Evolutionary conservation across 2,888 invertebrate species (phyloP).

Genomic region (Pristionchus entomophagus): DNA sequence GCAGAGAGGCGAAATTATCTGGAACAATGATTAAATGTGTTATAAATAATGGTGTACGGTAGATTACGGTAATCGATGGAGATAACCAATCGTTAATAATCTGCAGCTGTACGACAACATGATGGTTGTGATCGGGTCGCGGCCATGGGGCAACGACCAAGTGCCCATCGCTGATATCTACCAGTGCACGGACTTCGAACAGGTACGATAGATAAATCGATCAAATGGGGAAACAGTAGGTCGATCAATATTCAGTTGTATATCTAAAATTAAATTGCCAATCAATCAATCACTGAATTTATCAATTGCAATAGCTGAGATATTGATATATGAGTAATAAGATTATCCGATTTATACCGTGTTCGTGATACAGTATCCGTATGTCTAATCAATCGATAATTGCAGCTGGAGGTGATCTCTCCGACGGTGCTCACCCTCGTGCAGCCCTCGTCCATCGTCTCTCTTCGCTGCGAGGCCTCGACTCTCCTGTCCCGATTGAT

Average conservation of each 20-base stretch:
- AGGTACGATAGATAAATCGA: conserved; percentile 16
- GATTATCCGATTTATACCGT: neutral
- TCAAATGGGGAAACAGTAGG: neutral
- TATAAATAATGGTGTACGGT: too few relatives aligned
- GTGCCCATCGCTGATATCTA: conserved; percentile 51
- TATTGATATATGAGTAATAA: neutral
- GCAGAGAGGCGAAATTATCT: neutral
- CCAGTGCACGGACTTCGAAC: conserved; percentile 55
- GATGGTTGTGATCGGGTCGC: conserved; percentile 44
- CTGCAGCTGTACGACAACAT: conserved; percentile 45
- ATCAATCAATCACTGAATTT: neutral
- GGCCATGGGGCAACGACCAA: conserved; percentile 51
- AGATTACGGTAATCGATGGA: too few relatives aligned
- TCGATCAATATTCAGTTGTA: neutral
- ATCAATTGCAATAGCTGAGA: neutral
- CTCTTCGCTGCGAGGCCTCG: conserved; percentile 41
- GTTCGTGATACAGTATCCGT: neutral
- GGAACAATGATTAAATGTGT: too few relatives aligned
- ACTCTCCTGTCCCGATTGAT: conserved; percentile 12
- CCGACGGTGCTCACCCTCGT: conserved; percentile 52
- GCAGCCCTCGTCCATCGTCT: conserved; percentile 3
- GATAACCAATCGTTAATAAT: neutral
- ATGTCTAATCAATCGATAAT: neutral
- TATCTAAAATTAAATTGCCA: too few relatives aligned
- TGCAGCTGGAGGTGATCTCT: conserved; percentile 51